phyloP scores from a whole-genome alignment of 1,140 invertebrate genomes.

The Atta texana region DNA sequence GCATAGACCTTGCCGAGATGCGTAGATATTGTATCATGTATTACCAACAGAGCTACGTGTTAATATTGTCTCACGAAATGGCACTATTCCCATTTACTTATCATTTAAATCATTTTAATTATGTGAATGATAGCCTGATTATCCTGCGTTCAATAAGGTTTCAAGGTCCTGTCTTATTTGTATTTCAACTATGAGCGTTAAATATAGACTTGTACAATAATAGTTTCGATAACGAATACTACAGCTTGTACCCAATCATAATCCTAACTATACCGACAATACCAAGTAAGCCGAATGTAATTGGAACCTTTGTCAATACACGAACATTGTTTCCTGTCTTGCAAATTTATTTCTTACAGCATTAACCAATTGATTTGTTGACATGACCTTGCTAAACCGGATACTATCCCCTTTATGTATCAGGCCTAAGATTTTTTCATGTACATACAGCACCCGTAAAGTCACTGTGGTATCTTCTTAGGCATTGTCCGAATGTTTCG shows the following conservation, averaged over 20 bases:
- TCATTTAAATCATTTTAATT: constrained; percentile 81
- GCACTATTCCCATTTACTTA: constrained; percentile 85
- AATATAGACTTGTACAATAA: background rate
- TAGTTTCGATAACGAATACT: background rate
- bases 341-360: background rate
- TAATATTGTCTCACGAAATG: constrained; percentile 87
- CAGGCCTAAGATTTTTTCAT: constrained; percentile 62
- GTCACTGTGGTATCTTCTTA: constrained; percentile 71
- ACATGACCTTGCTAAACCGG: constrained; percentile 68
- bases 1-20: constrained; percentile 87
- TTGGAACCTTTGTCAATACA: background rate
- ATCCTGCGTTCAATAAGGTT: constrained; percentile 52
- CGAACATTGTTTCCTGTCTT: background rate
- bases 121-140: constrained; percentile 75
- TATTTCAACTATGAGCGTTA: background rate
- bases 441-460: constrained; percentile 71
- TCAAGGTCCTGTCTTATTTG: constrained; percentile 67
- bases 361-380: background rate
- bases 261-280: background rate
- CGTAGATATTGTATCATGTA: constrained; percentile 87
- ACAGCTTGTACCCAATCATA: constrained; percentile 3
- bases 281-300: background rate
- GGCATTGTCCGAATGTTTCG: constrained; percentile 67
- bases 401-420: constrained; percentile 63
- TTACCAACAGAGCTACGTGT: constrained; percentile 87